Evolutionary conservation across 2,888 invertebrate genomes (phyloP).

Genomic region (Gastrophysa polygoni): DNA sequence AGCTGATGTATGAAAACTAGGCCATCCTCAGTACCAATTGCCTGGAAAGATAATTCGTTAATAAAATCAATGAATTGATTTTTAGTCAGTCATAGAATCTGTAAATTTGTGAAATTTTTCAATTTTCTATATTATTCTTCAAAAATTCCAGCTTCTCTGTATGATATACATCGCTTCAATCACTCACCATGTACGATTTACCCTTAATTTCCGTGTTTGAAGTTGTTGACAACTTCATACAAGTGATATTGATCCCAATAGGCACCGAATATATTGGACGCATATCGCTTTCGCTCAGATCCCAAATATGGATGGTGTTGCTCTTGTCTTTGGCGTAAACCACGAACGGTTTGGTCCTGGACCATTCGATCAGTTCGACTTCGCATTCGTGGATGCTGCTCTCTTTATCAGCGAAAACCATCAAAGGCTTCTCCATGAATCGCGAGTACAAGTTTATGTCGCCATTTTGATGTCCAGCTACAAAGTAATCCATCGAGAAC

Average conservation of each 20-base stretch:
- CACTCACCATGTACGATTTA: slow-evolving; percentile 59
- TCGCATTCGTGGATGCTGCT: slow-evolving; percentile 45
- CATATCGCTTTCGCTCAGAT: slow-evolving; percentile 61
- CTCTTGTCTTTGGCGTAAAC: slow-evolving; percentile 60
- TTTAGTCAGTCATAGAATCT: no score
- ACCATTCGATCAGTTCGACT: slow-evolving; percentile 62
- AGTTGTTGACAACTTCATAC: slow-evolving; percentile 58
- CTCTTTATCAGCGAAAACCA: slow-evolving; percentile 50
- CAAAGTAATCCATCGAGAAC: slow-evolving; percentile 59
- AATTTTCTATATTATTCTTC: slow-evolving; percentile 6
- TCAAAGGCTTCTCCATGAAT: slow-evolving; percentile 56
- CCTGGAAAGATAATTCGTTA: slow-evolving; percentile 53
- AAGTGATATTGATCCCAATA: slow-evolving; percentile 55
- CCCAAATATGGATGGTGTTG: slow-evolving; percentile 62
- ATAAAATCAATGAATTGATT: slow-evolving; percentile 22
- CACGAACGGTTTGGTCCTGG: slow-evolving; percentile 60
- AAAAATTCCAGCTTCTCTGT: background rate
- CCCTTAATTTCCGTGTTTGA: slow-evolving; percentile 39
- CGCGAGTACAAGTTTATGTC: slow-evolving; percentile 60
- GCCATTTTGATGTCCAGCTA: slow-evolving; percentile 62
- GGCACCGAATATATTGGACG: slow-evolving; percentile 59
- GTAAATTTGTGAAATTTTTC: no score
- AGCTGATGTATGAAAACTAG: slow-evolving; percentile 59
- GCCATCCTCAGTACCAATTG: slow-evolving; percentile 58
- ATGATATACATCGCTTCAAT: no score